These are phyloP conservation scores for Phoeniculus purpureus DNA, from an alignment of 2,797 vertebrate genomes.

Conservation along the genomic window DNA sequence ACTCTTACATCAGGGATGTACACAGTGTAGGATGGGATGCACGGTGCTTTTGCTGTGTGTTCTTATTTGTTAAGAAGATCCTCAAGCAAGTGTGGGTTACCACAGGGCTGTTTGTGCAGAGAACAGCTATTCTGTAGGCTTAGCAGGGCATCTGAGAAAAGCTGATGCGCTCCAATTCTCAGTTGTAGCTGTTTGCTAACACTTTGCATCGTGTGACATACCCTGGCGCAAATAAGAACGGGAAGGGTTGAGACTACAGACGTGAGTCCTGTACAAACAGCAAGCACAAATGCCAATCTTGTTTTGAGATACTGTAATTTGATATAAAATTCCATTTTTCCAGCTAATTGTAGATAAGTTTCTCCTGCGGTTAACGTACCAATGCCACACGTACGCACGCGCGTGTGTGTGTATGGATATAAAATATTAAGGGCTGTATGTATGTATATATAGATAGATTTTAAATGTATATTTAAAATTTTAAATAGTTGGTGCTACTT, in stretches of 20 bases:
- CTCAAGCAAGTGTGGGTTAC: background rate
- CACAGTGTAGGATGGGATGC: background rate
- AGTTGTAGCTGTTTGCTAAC: background rate
- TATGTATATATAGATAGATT: background rate
- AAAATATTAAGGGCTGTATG: background rate
- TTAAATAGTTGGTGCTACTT: background rate
- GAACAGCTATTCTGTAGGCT: background rate
- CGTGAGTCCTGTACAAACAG: background rate
- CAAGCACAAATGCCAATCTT: constrained; percentile 61
- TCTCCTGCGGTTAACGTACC: rapidly evolving
- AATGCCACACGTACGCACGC: background rate
- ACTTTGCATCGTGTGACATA: background rate
- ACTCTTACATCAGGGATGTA: background rate
- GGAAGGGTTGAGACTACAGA: background rate
- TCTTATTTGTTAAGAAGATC: background rate
- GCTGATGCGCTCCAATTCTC: background rate
- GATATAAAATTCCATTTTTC: background rate
- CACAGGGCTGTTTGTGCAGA: background rate
- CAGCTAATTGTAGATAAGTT: background rate
- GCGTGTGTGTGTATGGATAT: background rate
- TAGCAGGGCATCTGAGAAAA: background rate
- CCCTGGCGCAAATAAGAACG: background rate
- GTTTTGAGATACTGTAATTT: background rate
- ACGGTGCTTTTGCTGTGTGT: background rate
- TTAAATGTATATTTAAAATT: background rate